A percentile compares a stretch with the other conserved stretches of the same genome.
These are phyloP conservation scores for Meloidogyne floridensis DNA, from an alignment of 1,140 invertebrate genomes.

Conservation along the genomic window DNA sequence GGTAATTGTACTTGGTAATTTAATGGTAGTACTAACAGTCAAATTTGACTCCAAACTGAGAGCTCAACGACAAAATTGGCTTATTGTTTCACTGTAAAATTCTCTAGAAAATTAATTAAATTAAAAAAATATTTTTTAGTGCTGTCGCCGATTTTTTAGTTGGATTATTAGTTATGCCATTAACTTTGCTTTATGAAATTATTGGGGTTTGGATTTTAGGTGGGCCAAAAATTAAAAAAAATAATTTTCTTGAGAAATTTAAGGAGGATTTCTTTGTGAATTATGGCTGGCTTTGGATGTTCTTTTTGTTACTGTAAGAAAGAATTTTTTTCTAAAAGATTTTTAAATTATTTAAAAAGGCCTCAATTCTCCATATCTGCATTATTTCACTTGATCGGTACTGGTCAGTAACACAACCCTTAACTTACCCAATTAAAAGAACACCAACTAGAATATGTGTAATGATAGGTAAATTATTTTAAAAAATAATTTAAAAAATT, in stretches of 20 bases:
- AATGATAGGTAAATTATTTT: constrained; percentile 68
- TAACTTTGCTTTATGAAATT: constrained; percentile 72
- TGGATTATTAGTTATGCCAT: constrained; percentile 73
- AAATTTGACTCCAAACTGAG: constrained; percentile 61
- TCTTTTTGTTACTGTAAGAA: constrained; percentile 70
- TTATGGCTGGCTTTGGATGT: constrained; percentile 71
- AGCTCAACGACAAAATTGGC: constrained; percentile 70
- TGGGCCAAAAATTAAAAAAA: constrained; percentile 25
- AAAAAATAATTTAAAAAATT: constrained; percentile 48
- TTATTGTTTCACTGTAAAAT: constrained; percentile 71
- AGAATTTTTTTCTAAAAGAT: not conserved
- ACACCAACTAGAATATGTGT: constrained; percentile 71
- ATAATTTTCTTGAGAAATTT: constrained; percentile 24
- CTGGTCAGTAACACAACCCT: constrained; percentile 72
- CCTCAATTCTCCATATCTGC: constrained; percentile 73
- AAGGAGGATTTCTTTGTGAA: constrained; percentile 62
- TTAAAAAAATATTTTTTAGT: not conserved
- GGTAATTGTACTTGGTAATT: constrained; percentile 62
- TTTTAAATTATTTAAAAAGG: constrained; percentile 43
- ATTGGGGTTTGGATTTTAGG: constrained; percentile 72
- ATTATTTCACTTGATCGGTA: constrained; percentile 67
- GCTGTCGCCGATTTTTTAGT: constrained; percentile 74
- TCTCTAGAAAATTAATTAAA: not conserved
- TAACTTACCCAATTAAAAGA: constrained; percentile 71
- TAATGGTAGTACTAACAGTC: constrained; percentile 63